Base-by-base conservation (phyloP, 1,140 invertebrate genomes). In the Stegodyphus dumicola region DNA sequence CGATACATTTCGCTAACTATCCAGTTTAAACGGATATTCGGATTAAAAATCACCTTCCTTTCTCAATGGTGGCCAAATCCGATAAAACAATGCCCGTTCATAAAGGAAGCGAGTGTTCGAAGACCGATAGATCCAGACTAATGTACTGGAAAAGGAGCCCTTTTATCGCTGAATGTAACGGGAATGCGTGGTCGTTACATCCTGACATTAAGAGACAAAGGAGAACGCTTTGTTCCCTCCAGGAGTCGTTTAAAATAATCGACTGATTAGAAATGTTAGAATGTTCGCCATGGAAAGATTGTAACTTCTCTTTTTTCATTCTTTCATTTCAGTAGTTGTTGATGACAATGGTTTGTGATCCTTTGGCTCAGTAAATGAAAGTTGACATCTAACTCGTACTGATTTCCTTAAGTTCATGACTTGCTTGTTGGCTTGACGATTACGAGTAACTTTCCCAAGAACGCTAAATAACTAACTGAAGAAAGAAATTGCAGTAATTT, bases 211-310 rank as follows among this genome's bases (percentile, higher is more conserved):
- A 73, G 56, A 81, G 67, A 81, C 78, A 81, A 81, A 60, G 53
- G 78, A 73, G 52, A 73, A 54, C 17, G 78, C 69, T 81, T 81
- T 69, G 78, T 70, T 79, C 77, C 66, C 67, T 79, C 54, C 54
- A 49, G 78, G 78, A 81, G 78, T 81, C 78, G 17, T 81, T 81
- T 81, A 81, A 81, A 81, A 81, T 81, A 81, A 81, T 81, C 78
- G 78, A 81, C 78, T 81, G 78, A 81, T 81, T 81, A 81, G 78
- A 73, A 81, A 71, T 48, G 56, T 81, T 81, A 53, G 69, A 54
- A 70, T 65, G 17, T 13, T 66, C 74, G 33, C 33, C 33, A 33
- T 33, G 33, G 33, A 33, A 33, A 33, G 33, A 33, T 33, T 33
- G 33, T 33, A 33, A 33, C 33, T 33, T 33, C 33, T 33, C 33